Evolutionary conservation across 2,797 vertebrate genomes (phyloP).

Genomic region (Cercopithecus petaurista): DNA sequence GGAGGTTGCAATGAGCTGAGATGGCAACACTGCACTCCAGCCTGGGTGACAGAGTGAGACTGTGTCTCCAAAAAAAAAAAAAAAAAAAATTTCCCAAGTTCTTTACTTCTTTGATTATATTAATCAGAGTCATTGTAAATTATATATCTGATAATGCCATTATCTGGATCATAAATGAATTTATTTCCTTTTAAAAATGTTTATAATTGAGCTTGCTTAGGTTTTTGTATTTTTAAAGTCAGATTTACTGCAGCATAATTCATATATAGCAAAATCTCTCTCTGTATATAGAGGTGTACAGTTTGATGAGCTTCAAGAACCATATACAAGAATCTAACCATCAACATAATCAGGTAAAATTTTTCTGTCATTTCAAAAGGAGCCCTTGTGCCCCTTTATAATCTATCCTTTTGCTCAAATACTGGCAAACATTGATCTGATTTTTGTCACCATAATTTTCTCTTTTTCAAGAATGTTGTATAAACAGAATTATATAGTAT

Average conservation of each 20-base stretch:
- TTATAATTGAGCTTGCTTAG: not conserved
- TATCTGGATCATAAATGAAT: not conserved
- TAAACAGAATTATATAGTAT: not conserved
- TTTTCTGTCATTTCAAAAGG: not conserved
- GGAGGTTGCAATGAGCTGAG: not conserved
- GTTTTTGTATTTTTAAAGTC: not conserved
- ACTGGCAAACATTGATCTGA: not conserved
- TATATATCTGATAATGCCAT: not conserved
- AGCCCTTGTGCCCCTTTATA: not conserved
- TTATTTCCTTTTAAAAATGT: not conserved
- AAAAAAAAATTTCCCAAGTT: too few relatives aligned
- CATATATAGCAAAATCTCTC: not conserved
- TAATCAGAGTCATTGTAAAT: not conserved
- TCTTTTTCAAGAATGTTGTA: not conserved
- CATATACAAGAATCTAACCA: not conserved
- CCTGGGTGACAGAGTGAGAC: not conserved
- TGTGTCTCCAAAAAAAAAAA: too few relatives aligned
- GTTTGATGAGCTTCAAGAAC: not conserved
- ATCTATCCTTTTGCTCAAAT: not conserved
- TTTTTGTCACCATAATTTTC: not conserved
- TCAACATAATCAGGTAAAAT: not conserved
- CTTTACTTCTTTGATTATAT: not conserved
- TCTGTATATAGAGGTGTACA: not conserved
- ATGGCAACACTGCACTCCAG: not conserved
- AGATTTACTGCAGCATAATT: not conserved